A percentile compares a stretch with the other conserved stretches of the same genome.
These are phyloP conservation scores for Chironomus tepperi DNA, from an alignment of 1,140 invertebrate genomes.

Conservation along the genomic window DNA sequence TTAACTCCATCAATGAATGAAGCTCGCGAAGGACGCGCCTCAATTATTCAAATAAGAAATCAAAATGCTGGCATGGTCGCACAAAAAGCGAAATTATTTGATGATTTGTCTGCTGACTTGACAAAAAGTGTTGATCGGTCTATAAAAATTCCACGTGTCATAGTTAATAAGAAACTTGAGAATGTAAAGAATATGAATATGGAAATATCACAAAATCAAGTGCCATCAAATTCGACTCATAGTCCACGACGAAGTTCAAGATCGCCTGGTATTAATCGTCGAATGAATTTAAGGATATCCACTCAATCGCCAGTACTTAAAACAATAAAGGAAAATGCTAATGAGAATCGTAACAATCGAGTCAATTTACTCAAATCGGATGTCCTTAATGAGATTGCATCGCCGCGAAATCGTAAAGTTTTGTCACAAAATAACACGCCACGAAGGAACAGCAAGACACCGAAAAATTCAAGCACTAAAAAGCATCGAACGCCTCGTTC, in stretches of 20 bases:
- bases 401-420: neutral
- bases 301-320: neutral
- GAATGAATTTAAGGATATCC: neutral
- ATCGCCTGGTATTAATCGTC: neutral
- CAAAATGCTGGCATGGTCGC: conserved; percentile 61
- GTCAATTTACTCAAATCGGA: neutral
- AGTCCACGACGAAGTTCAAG: neutral
- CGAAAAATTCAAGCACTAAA: neutral
- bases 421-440: neutral
- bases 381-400: neutral
- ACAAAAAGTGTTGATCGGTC: neutral
- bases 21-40: conserved; percentile 45
- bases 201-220: neutral
- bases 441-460: neutral
- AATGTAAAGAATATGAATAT: neutral
- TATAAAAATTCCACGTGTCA: neutral
- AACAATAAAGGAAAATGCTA: neutral
- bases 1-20: conserved; percentile 28
- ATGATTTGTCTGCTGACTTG: conserved; percentile 38
- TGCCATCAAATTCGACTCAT: neutral
- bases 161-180: neutral
- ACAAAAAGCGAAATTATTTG: conserved; percentile 55
- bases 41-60: conserved; percentile 50
- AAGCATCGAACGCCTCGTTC: neutral
- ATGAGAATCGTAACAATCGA: neutral